phyloP scores from a whole-genome alignment of 2,113 vertebrate species.

The Fulica atra region DNA sequence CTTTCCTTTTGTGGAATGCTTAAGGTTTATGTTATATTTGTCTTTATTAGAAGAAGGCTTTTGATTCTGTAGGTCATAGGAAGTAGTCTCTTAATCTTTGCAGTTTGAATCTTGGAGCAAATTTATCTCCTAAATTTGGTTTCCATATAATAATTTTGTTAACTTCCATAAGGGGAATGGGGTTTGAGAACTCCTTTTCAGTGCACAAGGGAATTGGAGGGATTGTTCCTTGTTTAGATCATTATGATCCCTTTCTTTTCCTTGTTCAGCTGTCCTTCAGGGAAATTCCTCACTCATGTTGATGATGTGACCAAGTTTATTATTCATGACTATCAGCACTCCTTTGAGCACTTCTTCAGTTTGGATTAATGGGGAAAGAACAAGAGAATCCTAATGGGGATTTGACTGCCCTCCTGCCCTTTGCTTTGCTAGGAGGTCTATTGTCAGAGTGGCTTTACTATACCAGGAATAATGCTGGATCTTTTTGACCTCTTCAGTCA shows the following conservation, averaged over 20 bases:
- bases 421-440: slow-evolving; percentile 4
- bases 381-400: neutral
- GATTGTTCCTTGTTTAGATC: neutral
- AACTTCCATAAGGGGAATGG: neutral
- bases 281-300: neutral
- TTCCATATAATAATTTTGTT: neutral
- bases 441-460: slow-evolving; percentile 1
- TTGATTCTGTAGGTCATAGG: neutral
- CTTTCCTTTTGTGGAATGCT: neutral
- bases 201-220: neutral
- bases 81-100: neutral
- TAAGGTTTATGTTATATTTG: neutral
- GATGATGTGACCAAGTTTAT: slow-evolving; percentile 43
- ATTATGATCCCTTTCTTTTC: neutral
- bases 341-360: slow-evolving; percentile 23
- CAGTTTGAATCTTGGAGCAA: neutral
- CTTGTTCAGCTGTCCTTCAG: slow-evolving; percentile 31
- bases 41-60: neutral
- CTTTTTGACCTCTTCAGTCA: neutral
- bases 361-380: neutral
- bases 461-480: neutral
- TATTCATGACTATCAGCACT: slow-evolving; percentile 49
- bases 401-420: slow-evolving; percentile 25
- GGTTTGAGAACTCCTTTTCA: neutral
- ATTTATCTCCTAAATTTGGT: neutral